Evolutionary conservation across 2,888 invertebrate species (phyloP), one percentile per base, ranked within the genome.

Genomic region (Athripsodes cinereus): DNA sequence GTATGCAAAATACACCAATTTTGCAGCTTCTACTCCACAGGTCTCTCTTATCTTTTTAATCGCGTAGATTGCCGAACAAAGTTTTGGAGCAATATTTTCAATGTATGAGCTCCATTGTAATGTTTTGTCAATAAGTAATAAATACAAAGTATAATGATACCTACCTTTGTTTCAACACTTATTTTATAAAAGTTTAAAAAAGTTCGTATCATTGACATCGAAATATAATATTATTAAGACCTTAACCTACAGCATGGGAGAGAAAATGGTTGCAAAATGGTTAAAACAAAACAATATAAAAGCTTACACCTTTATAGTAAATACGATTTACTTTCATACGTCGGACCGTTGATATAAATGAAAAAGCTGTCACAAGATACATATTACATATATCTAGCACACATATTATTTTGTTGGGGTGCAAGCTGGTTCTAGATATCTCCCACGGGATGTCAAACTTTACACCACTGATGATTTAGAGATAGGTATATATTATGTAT

Each of bases 331-430:
- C 55, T 60, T 53, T 55, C 46, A 51, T 60, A 34, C 34, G 34
- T 19, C 48, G 56, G 55, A 31, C 55, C 53, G 58, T 54, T 60
- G 62, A 60, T 60, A 60, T 56, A 62, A 62, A 62, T 62, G 62
- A 60, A 62, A 62, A 62, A 62, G 53, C 62, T 62, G 62, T 62
- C 62, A 60, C 60, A 31, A 58, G 60, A 62, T 60, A 59, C 50
- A 60, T 51, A n/a, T 34, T 35, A 50, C 44, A 44, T 44, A 26
- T 26, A 40, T 3, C 5, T 13, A 47, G 11, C 47, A 18, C 47
- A 8, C 16, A 18, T 5, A 2, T n/a, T n/a, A n/a, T n/a, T n/a
- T n/a, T n/a, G n/a, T n/a, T n/a, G n/a, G n/a, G n/a, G n/a, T n/a
- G n/a, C n/a, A n/a, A n/a, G n/a, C n/a, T n/a, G n/a, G n/a, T n/a